A percentile compares a stretch with the other conserved stretches of the same genome.
These are phyloP conservation scores for Anthrax anthrax DNA, from an alignment of 2,888 invertebrate species.

Conservation along the genomic window DNA sequence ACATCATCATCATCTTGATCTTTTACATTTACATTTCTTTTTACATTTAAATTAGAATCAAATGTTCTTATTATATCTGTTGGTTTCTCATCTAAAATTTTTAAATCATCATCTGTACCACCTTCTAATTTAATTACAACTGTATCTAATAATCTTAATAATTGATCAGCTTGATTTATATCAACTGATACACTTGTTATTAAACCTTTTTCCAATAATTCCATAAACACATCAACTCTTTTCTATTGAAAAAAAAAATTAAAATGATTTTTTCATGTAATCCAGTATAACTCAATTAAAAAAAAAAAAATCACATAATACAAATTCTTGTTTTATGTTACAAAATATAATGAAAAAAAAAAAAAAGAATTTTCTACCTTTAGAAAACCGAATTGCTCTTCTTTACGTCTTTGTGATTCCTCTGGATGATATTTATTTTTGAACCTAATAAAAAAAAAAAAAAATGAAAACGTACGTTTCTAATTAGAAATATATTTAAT, in stretches of 20 bases:
- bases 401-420: slow-evolving; percentile 78
- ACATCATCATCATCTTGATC: slow-evolving; percentile 20
- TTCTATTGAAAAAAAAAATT: slow-evolving; percentile 38
- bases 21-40: slow-evolving; percentile 19
- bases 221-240: slow-evolving; percentile 78
- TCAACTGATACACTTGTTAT: slow-evolving; percentile 72
- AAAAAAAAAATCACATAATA: slow-evolving; percentile 7
- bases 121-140: slow-evolving; percentile 96
- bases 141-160: slow-evolving; percentile 82
- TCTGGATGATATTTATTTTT: slow-evolving; percentile 98
- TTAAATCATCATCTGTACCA: slow-evolving; percentile 75
- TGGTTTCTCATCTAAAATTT: slow-evolving; percentile 61
- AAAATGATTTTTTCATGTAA: background rate
- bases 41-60: slow-evolving; percentile 9
- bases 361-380: slow-evolving; percentile 44
- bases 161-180: slow-evolving; percentile 63
- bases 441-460: slow-evolving; percentile 56
- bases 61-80: slow-evolving; percentile 9
- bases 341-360: slow-evolving; percentile 4
- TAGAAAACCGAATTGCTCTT: slow-evolving; percentile 67
- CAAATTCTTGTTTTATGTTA: too few relatives aligned
- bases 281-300: slow-evolving; percentile 17
- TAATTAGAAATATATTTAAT: too few relatives aligned
- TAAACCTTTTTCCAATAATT: slow-evolving; percentile 58
- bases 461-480: too few relatives aligned